Evolutionary conservation across 2,888 invertebrate species (phyloP), one percentile per base, ranked within the genome.

Genomic region (Thalpophila matura): DNA sequence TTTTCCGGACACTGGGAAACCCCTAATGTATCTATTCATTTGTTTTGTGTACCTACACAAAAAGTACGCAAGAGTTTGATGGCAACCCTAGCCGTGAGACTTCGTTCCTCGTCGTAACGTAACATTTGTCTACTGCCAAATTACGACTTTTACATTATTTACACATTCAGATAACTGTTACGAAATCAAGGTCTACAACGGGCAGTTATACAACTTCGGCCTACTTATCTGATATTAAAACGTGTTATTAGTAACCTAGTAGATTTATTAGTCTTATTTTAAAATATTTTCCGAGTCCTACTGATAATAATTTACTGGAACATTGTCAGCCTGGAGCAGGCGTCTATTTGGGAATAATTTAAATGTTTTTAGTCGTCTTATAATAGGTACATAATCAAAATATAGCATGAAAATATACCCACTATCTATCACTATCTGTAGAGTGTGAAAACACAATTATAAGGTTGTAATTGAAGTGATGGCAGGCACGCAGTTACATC

Each of bases 51-150:
- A n/a, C n/a, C n/a, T n/a, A n/a, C n/a, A n/a, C n/a, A 65, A 64
- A 26, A 61, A 42, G 14, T 42, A 7, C 7, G 14, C 27, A 43
- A 26, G 12, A 26, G n/a, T 43, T 24, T 14, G 18, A 45, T 54
- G 77, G 43, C 72, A 79, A 50, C 79, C 79, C 80, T 79, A 65
- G 35, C 42, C 29, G 43, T 67, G 47, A 20, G 42, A 71, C 56
- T 69, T 61, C 62, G 73, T 77, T 74, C 43, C 50, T 84, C 86
- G 54, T 73, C 78, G 82, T 84, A 82, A 84, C 80, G 74, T 71
- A 67, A 71, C 71, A 79, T 74, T 80, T 76, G 80, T 84, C 83
- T 83, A 83, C 79, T 84, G 83, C 83, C 85, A 84, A 85, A 85
- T 85, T 82, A 80, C 81, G 67, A 68, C 68, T 71, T 77, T 70